Evolutionary conservation across 1,140 invertebrate genomes (phyloP).

Genomic region (Drosophila azteca): DNA sequence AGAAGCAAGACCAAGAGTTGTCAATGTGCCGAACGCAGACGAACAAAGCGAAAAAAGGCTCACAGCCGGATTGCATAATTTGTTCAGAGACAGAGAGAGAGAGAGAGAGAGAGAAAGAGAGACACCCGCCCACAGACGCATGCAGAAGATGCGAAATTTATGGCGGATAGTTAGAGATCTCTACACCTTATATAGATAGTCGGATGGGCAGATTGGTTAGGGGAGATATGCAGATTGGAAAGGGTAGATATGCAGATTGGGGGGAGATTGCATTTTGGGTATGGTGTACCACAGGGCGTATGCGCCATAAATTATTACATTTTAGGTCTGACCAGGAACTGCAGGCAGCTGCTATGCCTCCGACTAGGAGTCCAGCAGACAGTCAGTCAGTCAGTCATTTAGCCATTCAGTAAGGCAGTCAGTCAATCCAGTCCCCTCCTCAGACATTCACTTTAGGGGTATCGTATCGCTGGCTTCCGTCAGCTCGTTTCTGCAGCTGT

Average conservation of each 20-base stretch:
- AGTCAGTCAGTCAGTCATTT: slow-evolving; percentile 39
- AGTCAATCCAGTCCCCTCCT: slow-evolving; percentile 19
- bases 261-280: not conserved
- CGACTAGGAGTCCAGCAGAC: slow-evolving; percentile 18
- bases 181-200: slow-evolving; percentile 24
- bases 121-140: slow-evolving; percentile 44
- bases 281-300: slow-evolving; percentile 36
- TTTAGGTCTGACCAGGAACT: slow-evolving; percentile 31
- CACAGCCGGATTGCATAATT: slow-evolving; percentile 64
- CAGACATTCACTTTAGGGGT: slow-evolving; percentile 61
- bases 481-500: slow-evolving; percentile 70
- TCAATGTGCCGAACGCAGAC: slow-evolving; percentile 53
- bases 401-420: slow-evolving; percentile 35
- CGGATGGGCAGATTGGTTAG: slow-evolving; percentile 20
- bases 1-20: slow-evolving; percentile 43
- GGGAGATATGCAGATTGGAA: slow-evolving; percentile 3
- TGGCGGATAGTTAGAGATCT: slow-evolving; percentile 34
- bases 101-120: no score
- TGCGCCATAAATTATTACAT: slow-evolving; percentile 50
- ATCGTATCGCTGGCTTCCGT: slow-evolving; percentile 62
- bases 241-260: slow-evolving; percentile 28
- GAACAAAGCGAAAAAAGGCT: slow-evolving; percentile 35
- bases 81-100: no score
- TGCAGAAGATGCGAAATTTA: slow-evolving; percentile 36
- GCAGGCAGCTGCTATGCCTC: slow-evolving; percentile 43